Evolutionary conservation across 2,888 invertebrate genomes (phyloP), one percentile per base, ranked within the genome.

Genomic region (Drosophila dives): DNA sequence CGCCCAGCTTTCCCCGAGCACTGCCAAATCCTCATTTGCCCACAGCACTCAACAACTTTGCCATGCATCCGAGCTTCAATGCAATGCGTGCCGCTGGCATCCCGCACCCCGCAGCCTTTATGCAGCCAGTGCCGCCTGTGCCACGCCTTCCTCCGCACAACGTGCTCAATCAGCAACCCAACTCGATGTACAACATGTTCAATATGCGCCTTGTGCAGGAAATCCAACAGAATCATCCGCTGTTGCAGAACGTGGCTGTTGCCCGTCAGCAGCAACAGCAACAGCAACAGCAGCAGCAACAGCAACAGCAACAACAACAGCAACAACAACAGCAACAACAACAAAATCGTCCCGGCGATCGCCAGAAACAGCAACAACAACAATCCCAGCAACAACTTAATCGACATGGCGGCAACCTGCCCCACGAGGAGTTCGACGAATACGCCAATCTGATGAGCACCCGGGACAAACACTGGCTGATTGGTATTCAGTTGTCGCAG

Each of bases 391-490:
- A 54, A 2, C 70, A 50, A n/a, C 73, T 75, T 3, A 84, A 82
- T 54, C 88, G 90, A 20, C 84, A 64, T 93, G 84, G 80, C 64
- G 92, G 93, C 59, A 92, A 92, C 68, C 87, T 92, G 26, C 81
- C 92, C 2, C 80, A 84, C n/a, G 93, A 93, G 45, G 94, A 94
- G 50, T 94, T 93, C 72, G 97, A 98, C 89, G 97, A 97, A 80
- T 98, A 97, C 91, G 96, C 97, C 0, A 99, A 98, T 0, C 94
- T 99, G 15, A 99, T 99, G 99, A 97, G 97, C 17, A 95, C 95
- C 76, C 95, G 97, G 34, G 99, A 99, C 92, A 98, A 99, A 88
- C 98, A 99, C 83, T 99, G 99, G 98, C 94, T 99, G 15, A 95
- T 98, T 77, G 98, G 98, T 91, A 99, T 99, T 81, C 99, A 99